Conservation (phyloP, 2,797 vertebrate species). For the Muscicapa striata region DNA sequence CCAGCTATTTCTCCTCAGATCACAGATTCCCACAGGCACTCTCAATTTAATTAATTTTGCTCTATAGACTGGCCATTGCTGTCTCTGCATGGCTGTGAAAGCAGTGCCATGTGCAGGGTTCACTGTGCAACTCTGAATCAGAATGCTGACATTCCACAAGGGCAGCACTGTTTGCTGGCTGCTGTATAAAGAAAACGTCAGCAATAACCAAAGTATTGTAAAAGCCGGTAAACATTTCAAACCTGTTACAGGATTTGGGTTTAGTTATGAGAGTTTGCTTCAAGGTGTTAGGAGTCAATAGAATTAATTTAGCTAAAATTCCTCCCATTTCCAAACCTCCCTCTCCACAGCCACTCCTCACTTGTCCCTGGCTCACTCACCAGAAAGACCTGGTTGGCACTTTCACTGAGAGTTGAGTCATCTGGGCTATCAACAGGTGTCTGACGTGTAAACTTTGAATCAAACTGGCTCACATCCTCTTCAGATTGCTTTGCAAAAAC, state of each 20-base stretch:
- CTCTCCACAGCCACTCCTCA: neutral
- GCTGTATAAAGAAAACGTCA: neutral
- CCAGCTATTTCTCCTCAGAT: neutral
- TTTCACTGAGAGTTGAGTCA: conserved; percentile 98
- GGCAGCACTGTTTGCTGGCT: neutral
- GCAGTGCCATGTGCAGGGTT: neutral
- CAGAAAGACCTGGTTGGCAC: conserved; percentile 99
- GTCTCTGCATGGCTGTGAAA: neutral
- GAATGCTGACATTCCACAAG: neutral
- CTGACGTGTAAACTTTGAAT: conserved; percentile 99
- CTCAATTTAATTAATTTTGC: neutral
- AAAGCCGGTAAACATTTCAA: neutral
- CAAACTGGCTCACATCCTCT: conserved; percentile 99
- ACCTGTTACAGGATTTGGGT: neutral
- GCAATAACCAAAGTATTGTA: neutral
- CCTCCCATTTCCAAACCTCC: neutral
- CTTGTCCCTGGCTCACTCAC: conserved; percentile 75
- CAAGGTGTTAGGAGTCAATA: neutral
- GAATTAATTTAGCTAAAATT: neutral
- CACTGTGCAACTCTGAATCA: neutral
- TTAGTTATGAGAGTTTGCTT: neutral
- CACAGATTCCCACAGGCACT: neutral
- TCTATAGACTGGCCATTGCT: neutral
- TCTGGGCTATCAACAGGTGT: conserved; percentile 99
- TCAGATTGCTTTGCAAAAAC: conserved; percentile 93